Evolutionary conservation across 2,113 vertebrate genomes (phyloP), one percentile per base, ranked within the genome.

Genomic region (Erpornis zantholeuca): DNA sequence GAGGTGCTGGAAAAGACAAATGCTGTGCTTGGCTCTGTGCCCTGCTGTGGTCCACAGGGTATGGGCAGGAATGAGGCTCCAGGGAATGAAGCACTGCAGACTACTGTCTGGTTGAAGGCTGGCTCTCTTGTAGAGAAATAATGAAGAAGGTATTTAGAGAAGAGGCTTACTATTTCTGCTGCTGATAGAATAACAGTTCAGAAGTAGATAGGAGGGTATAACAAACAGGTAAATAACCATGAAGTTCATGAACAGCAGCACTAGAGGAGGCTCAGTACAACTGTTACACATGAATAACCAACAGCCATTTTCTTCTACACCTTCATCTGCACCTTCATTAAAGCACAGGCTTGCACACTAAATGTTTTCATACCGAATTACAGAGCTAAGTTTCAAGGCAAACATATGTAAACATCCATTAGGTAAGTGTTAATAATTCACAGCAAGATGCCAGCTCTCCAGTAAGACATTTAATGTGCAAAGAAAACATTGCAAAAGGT

Each of bases 351-450:
- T 84, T 2, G 0, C 87, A 90, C 85, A 28, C 22, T 23, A 31
- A 18, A 8, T 66, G 64, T 71, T 94, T 84, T 81, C 65, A 89
- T 36, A 47, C 2, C 6, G 6, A 50, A 79, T 76, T 89, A 87
- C 52, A 95, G 29, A 92, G 81, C 44, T 90, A 82, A 42, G 12
- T 91, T 95, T 85, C 88, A 87, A 96, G 88, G 85, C 66, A 82
- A 95, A 93, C 57, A 72, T 57, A 71, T 72, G 82, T 88, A 93
- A 96, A 87, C 73, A 91, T 7, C 36, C 86, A 57, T 85, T 91
- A 87, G 49, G 78, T 87, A 85, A 85, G 57, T 4, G 92, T 97
- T 97, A 97, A 97, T 94, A 90, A 93, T 93, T 96, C 87, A 95
- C 92, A 95, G 81, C 77, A 82, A 76, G 49, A 87, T 76, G 63